A percentile compares a stretch with the other conserved stretches of the same genome.
Evolutionary conservation across 2,797 vertebrate genomes (phyloP).

Genomic region (Poecilia wingei): DNA sequence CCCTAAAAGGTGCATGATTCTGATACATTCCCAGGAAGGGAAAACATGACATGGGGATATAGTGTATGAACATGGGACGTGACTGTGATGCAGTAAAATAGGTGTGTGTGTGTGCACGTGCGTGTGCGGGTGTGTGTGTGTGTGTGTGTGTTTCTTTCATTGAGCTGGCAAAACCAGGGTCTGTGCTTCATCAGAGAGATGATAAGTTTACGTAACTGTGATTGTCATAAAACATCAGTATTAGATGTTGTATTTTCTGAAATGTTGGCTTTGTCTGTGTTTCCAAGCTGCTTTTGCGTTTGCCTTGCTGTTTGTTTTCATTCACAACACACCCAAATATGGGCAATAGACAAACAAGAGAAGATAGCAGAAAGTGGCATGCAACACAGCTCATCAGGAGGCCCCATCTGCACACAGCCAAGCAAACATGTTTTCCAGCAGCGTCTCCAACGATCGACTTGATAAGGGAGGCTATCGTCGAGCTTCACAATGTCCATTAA

Average conservation of each 20-base stretch:
- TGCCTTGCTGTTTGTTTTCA: background rate
- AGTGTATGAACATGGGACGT: background rate
- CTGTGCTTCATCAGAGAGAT: background rate
- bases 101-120: no score
- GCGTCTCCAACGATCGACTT: conserved; percentile 11
- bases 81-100: conserved; percentile 8
- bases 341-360: conserved; percentile 1
- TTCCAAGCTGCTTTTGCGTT: background rate
- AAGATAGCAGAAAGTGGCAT: background rate
- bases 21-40: background rate
- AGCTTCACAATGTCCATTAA: conserved; percentile 12
- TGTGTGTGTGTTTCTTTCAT: background rate
- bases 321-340: background rate
- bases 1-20: conserved; percentile 5
- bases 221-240: background rate
- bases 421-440: conserved; percentile 10
- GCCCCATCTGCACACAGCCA: background rate
- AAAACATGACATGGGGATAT: background rate
- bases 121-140: no score
- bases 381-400: background rate
- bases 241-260: background rate
- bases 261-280: background rate
- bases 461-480: conserved; percentile 10
- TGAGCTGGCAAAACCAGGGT: background rate
- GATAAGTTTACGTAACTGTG: background rate